Base-by-base conservation (phyloP, 2,113 vertebrate genomes). In the Amphilophus citrinellus region DNA sequence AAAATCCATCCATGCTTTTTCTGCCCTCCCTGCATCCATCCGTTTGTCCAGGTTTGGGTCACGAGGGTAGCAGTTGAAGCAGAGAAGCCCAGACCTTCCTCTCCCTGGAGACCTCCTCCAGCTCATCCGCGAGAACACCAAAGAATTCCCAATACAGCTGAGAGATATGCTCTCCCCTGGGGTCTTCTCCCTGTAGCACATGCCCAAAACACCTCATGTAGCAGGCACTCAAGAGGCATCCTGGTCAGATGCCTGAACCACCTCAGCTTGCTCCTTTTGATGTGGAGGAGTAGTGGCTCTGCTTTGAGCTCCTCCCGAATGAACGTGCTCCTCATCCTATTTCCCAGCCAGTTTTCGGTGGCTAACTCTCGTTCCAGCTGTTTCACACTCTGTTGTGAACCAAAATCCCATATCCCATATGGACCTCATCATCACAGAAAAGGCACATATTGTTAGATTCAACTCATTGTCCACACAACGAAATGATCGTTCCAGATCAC, bases 21-120 rank as follows among this genome's bases (percentile, higher is more conserved):
- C 15, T 71, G 42, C 9, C 47, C 22, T 47, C 8, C 22, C 18
- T 22, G 37, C 37, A 10, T 39, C 37, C 8, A 39, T 68, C 65
- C 42, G 18, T 47, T 68, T 66, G 42, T 44, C 37, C 7, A 24
- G 47, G 65, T 68, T 68, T 68, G 42, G 47, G 24, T 71, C 24
- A 32, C 18, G 11, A 71, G 24, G 66, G 24, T 42, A 44, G 42
- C 42, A 14, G 11, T 44, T 11, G 11, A 44, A 44, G 42, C 11
- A 71, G 7, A 71, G 24, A 53, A 71, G 44, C 66, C 24, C 24
- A 53, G 66, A 71, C 66, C 24, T 32, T 10, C 24, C 44, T 50
- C 3, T 53, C 17, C 44, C 0, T 0, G 0, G 24, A 24, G 9
- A 53, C 0, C 50, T 53, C 30, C 20, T 0, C 1, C 44, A 71